Conservation (phyloP, 2,888 invertebrate species). For the Rhaphigaster nebulosa region DNA sequence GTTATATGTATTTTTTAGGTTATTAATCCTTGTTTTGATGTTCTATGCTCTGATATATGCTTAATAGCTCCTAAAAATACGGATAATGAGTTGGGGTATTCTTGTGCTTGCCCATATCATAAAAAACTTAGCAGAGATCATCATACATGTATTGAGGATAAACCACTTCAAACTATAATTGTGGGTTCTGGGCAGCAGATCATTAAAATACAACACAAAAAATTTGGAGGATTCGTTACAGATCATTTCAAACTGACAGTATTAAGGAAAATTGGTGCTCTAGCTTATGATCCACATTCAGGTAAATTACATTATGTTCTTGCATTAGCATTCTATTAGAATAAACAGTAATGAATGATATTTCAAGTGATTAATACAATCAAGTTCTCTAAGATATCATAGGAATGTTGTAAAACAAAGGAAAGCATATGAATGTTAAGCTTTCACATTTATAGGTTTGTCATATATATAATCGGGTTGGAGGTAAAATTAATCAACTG, state of each 20-base stretch:
- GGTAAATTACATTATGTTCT: conserved; percentile 68
- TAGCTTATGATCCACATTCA: conserved; percentile 71
- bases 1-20: conserved; percentile 64
- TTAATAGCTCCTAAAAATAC: conserved; percentile 73
- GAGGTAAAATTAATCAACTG: too few relatives aligned
- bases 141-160: conserved; percentile 72
- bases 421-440: not conserved
- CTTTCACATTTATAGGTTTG: not conserved
- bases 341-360: not conserved
- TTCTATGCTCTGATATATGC: conserved; percentile 84
- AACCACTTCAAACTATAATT: conserved; percentile 72
- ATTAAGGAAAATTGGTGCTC: conserved; percentile 62
- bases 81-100: conserved; percentile 67
- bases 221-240: conserved; percentile 60
- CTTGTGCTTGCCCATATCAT: conserved; percentile 84
- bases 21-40: conserved; percentile 75
- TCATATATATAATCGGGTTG: too few relatives aligned
- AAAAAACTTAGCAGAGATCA: conserved; percentile 74
- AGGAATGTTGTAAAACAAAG: not conserved
- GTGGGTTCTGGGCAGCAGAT: conserved; percentile 74
- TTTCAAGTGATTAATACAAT: not conserved
- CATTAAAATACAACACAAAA: conserved; percentile 72
- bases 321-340: not conserved
- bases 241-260: conserved; percentile 47
- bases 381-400: not conserved